A percentile compares a stretch with the other conserved stretches of the same genome.
Evolutionary conservation across 2,113 vertebrate species (phyloP).

Genomic region (Struthidea cinerea): DNA sequence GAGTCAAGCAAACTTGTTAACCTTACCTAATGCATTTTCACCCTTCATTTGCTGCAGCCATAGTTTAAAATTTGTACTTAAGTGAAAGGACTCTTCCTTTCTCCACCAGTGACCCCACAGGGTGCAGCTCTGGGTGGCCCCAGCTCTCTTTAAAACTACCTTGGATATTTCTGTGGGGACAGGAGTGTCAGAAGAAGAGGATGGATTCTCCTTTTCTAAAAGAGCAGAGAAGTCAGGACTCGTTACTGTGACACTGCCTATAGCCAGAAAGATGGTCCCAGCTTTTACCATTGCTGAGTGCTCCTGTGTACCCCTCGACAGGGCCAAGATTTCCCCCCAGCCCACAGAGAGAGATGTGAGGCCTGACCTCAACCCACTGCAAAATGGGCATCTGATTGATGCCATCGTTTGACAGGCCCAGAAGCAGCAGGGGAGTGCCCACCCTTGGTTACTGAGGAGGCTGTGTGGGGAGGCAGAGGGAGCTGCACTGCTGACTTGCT

Average conservation of each 20-base stretch:
- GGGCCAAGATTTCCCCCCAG: background rate
- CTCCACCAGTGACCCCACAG: background rate
- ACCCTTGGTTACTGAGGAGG: background rate
- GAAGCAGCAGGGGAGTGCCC: background rate
- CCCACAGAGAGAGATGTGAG: background rate
- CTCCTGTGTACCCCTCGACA: background rate
- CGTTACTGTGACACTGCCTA: background rate
- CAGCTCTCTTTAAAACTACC: background rate
- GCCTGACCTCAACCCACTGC: background rate
- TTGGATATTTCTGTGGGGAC: background rate
- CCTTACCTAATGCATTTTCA: slow-evolving; percentile 44
- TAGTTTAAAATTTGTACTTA: slow-evolving; percentile 6
- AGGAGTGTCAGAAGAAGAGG: background rate
- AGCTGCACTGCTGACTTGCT: background rate
- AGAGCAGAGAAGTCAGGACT: background rate
- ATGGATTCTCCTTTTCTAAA: background rate
- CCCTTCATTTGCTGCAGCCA: slow-evolving; percentile 13
- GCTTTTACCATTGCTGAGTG: background rate
- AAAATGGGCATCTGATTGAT: background rate
- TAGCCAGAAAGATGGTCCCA: background rate
- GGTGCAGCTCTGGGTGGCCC: background rate
- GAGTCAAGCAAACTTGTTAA: slow-evolving; percentile 46
- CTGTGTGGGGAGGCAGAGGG: background rate
- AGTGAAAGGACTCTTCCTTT: background rate
- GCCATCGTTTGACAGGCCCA: background rate